Evolutionary conservation across 2,797 vertebrate species (phyloP).

Genomic region (Rhadinocentrus ornatus): DNA sequence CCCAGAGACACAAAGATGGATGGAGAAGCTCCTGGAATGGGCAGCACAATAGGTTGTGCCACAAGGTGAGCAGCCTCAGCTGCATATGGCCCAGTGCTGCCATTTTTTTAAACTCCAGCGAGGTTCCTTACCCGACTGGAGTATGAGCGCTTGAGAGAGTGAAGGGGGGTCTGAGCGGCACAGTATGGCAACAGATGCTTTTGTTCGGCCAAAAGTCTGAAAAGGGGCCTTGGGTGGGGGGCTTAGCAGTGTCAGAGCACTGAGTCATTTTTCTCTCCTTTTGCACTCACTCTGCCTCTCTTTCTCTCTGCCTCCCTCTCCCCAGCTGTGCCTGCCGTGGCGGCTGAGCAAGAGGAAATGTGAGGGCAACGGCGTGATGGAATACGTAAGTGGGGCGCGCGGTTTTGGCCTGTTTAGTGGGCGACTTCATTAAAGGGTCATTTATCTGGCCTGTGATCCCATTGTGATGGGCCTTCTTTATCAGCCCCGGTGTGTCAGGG

Average conservation of each 20-base stretch:
- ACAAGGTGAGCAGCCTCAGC: constrained; percentile 92
- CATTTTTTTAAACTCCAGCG: constrained; percentile 62
- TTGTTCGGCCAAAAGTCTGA: constrained; percentile 98
- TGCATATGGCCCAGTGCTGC: constrained; percentile 78
- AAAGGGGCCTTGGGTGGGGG: constrained; percentile 80
- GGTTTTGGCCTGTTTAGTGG: constrained; percentile 88
- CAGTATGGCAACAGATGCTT: constrained; percentile 99
- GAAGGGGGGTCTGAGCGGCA: constrained; percentile 89
- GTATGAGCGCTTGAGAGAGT: constrained; percentile 54
- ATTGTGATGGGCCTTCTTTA: constrained; percentile 84
- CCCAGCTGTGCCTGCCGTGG: constrained; percentile 96
- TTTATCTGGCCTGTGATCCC: constrained; percentile 88
- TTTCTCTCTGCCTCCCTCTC: constrained; percentile 83
- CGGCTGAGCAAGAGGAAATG: constrained; percentile 98
- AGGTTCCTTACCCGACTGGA: constrained; percentile 67
- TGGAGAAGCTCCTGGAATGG: constrained; percentile 97
- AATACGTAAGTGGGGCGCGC: constrained; percentile 97
- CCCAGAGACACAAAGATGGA: constrained; percentile 90
- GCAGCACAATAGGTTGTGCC: constrained; percentile 95
- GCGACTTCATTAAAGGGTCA: constrained; percentile 87
- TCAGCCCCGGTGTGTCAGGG: constrained; percentile 91
- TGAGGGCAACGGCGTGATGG: constrained; percentile 99
- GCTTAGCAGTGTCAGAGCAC: constrained; percentile 77
- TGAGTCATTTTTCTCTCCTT: constrained; percentile 95
- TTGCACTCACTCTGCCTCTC: constrained; percentile 91